Conservation (phyloP, 2,888 invertebrate genomes). For the Orchestes rusci region DNA sequence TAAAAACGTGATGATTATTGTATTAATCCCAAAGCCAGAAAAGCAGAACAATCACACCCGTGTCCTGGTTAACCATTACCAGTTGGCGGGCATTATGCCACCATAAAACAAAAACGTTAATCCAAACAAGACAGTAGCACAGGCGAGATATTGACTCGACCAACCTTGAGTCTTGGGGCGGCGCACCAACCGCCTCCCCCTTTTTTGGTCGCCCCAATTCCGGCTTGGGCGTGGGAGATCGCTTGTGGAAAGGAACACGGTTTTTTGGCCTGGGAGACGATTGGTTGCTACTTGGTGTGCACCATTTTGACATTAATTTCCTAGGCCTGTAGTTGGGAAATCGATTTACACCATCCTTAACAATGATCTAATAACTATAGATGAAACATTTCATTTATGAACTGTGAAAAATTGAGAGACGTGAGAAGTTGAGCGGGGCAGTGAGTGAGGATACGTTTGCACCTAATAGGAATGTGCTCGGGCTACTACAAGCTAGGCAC, state of each 20-base stretch:
- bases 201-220: conserved; percentile 8
- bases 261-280: conserved; percentile 43
- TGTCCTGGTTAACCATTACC: conserved; percentile 16
- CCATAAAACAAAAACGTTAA: conserved; percentile 11
- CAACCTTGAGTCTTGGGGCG: conserved; percentile 23
- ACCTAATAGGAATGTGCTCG: no score
- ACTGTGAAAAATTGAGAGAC: no score
- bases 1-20: conserved; percentile 4
- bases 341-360: no score
- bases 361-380: no score
- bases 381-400: no score
- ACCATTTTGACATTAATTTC: conserved; percentile 20
- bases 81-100: conserved; percentile 1
- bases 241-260: conserved; percentile 56
- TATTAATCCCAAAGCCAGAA: conserved; percentile 20
- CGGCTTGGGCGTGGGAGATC: conserved; percentile 42
- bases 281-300: conserved; percentile 6
- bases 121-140: conserved; percentile 17
- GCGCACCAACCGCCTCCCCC: conserved; percentile 3
- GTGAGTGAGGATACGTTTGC: no score
- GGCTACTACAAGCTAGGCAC: no score
- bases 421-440: no score
- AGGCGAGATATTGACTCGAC: no score
- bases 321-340: no score
- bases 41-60: conserved; percentile 11